These are phyloP conservation scores for Mnemiopsis leidyi DNA, from an alignment of 37 sponge, comb jelly and placozoan genomes.

Conservation along the genomic window DNA sequence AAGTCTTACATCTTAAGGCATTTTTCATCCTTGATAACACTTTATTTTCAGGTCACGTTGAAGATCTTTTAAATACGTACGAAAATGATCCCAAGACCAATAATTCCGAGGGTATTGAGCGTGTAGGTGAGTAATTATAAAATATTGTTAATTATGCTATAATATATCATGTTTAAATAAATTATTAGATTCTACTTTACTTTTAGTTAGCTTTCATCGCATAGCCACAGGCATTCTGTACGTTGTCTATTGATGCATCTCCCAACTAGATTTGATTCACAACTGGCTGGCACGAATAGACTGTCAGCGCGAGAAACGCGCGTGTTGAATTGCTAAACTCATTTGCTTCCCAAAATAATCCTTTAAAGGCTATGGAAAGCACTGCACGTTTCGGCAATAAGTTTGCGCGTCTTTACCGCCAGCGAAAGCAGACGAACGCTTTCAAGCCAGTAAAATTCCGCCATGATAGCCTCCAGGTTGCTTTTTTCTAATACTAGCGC, in stretches of 20 bases:
- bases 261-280: no score
- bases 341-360: no score
- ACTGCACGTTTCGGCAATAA: neutral
- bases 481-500: neutral
- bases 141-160: no score
- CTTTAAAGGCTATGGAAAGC: constrained; percentile 18
- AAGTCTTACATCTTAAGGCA: no score
- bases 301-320: neutral
- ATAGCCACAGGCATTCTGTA: neutral
- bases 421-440: neutral
- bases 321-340: no score
- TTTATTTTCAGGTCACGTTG: constrained; percentile 28
- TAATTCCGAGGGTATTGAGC: neutral
- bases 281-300: neutral
- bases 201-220: neutral
- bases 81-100: neutral
- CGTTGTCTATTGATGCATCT: no score
- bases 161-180: no score
- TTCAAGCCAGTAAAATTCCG: neutral
- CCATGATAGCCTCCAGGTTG: neutral
- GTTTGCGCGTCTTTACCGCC: constrained; percentile 21
- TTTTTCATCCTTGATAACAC: no score
- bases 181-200: neutral
- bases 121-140: neutral
- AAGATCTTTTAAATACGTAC: neutral